Conservation (phyloP, 2,113 vertebrate genomes). For the Chloropsis cyanopogon region DNA sequence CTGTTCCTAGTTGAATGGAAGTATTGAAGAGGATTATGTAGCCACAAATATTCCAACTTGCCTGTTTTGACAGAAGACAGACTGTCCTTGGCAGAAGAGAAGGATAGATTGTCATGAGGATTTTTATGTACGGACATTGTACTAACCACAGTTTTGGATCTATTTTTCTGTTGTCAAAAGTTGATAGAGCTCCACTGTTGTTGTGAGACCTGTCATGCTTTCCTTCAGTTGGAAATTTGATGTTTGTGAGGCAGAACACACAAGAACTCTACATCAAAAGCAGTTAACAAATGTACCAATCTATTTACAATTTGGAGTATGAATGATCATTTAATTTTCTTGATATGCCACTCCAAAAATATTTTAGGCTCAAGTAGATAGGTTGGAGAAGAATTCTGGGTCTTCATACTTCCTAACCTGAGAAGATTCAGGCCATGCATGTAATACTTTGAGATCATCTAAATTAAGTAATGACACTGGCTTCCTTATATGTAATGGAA, state of each 20-base stretch:
- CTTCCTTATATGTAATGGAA: background rate
- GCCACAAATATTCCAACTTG: conserved; percentile 50
- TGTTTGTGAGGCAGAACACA: background rate
- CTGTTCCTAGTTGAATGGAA: conserved; percentile 58
- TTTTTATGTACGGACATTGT: background rate
- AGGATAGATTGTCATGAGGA: background rate
- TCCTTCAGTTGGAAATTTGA: background rate
- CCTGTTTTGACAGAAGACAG: conserved; percentile 38
- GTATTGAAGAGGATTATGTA: conserved; percentile 40
- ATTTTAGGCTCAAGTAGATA: background rate
- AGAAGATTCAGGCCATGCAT: background rate
- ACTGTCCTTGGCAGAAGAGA: background rate
- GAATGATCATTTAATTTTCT: background rate
- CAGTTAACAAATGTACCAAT: background rate
- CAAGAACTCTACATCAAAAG: background rate
- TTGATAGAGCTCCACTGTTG: background rate
- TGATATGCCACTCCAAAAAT: background rate
- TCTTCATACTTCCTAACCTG: background rate
- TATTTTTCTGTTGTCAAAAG: background rate
- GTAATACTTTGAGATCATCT: background rate
- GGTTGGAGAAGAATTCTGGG: background rate
- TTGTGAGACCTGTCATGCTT: background rate
- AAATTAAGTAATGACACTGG: background rate
- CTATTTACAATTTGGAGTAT: background rate
- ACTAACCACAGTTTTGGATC: background rate